Percentiles rank a stretch among this genome's conserved stretches.
Conservation (phyloP, 2,113 vertebrate species). For the Origma solitaria region DNA sequence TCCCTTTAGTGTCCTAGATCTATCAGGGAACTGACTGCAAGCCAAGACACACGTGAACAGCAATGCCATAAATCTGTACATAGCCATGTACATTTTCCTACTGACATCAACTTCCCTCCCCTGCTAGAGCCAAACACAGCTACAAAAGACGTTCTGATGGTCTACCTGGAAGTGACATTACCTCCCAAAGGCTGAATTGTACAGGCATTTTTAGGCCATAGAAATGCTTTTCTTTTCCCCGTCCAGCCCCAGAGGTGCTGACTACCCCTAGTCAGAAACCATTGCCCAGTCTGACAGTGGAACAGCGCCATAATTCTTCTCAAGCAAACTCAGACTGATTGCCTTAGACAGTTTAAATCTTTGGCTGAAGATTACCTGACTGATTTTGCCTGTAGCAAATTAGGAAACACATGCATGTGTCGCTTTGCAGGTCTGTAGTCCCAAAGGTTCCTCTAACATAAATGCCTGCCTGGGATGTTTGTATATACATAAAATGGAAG, state of each 20-base stretch:
- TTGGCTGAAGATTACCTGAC: not conserved
- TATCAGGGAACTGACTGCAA: not conserved
- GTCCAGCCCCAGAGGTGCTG: not conserved
- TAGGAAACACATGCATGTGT: not conserved
- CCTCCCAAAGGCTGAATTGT: not conserved
- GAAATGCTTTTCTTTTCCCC: not conserved
- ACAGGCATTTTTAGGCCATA: not conserved
- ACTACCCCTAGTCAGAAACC: not conserved
- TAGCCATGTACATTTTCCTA: not conserved
- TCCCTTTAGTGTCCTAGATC: not conserved
- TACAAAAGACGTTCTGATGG: not conserved
- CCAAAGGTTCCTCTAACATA: not conserved
- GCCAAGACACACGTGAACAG: not conserved
- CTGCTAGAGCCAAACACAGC: not conserved
- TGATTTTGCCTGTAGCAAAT: slow-evolving; percentile 16
- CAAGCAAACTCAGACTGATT: not conserved
- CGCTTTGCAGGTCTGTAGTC: not conserved
- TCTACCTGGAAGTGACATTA: not conserved
- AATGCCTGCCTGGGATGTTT: not conserved
- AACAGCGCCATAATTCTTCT: not conserved
- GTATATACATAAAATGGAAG: not conserved
- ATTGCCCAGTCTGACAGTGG: not conserved
- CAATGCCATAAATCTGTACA: not conserved
- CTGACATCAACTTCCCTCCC: not conserved
- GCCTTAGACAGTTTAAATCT: not conserved